Percentiles rank a stretch among this genome's conserved stretches.
Conservation (phyloP, 2,888 invertebrate genomes). For the Diplazon laetatorius region DNA sequence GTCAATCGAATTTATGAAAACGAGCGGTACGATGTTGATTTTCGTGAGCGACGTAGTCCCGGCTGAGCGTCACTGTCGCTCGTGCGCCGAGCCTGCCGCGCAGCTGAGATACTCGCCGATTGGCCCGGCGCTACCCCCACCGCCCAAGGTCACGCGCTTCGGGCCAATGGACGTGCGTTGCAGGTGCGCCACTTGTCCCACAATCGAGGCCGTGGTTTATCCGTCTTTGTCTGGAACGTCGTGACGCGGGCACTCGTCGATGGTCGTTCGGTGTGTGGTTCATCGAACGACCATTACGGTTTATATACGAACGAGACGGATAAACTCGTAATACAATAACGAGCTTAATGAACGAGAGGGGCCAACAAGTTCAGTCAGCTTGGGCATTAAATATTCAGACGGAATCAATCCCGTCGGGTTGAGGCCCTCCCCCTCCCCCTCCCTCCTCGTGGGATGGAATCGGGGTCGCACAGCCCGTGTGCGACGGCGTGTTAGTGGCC, state of each 20-base stretch:
- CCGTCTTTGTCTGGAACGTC: neutral
- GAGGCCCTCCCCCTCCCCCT: slow-evolving; percentile 68
- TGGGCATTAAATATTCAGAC: slow-evolving; percentile 81
- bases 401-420: slow-evolving; percentile 79
- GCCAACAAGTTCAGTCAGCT: slow-evolving; percentile 75
- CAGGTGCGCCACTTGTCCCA: no score
- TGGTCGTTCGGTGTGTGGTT: neutral
- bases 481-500: slow-evolving; percentile 17
- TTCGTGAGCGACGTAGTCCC: no score
- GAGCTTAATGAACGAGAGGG: slow-evolving; percentile 77
- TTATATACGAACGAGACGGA: slow-evolving; percentile 57
- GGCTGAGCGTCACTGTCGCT: no score
- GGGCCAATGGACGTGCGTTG: no score
- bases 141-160: no score
- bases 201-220: no score
- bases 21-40: no score
- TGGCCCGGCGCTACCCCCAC: no score
- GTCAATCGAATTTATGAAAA: no score
- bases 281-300: neutral
- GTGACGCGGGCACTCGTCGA: neutral
- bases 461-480: slow-evolving; percentile 50
- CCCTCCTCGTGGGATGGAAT: no score
- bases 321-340: slow-evolving; percentile 74
- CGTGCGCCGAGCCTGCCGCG: neutral
- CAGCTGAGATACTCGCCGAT: neutral